These are phyloP conservation scores for Invenusta paracnida DNA, from an alignment of 2,888 invertebrate species.

Conservation along the genomic window DNA sequence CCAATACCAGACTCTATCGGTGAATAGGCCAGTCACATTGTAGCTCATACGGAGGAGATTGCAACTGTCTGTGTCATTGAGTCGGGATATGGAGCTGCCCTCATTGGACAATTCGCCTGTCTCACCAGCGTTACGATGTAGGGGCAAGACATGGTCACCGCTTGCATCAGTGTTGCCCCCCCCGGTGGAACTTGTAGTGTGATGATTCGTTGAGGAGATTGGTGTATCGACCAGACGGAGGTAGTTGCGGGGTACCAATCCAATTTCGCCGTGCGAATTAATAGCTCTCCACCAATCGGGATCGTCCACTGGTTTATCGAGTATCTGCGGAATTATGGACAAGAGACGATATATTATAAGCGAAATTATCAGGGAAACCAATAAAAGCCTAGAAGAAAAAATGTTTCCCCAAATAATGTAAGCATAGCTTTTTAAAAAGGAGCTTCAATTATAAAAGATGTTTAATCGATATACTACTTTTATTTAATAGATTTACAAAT, in stretches of 20 bases:
- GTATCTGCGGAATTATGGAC: constrained; percentile 64
- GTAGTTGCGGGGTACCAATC: constrained; percentile 76
- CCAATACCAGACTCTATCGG: constrained; percentile 78
- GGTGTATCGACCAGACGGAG: constrained; percentile 56
- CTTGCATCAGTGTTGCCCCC: neutral
- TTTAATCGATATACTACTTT: no score
- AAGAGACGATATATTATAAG: no score
- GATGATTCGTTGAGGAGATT: neutral
- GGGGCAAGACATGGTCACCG: no score
- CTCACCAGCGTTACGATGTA: no score
- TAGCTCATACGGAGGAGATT: neutral
- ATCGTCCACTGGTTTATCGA: constrained; percentile 90
- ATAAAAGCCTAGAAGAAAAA: no score
- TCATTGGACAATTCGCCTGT: no score
- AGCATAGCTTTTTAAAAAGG: no score
- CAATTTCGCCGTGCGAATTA: constrained; percentile 83
- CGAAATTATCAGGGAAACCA: no score
- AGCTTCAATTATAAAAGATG: no score
- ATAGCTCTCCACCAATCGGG: constrained; percentile 97
- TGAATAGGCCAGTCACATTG: constrained; percentile 31
- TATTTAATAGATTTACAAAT: no score
- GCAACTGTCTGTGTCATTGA: neutral
- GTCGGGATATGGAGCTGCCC: no score
- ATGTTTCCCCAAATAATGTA: no score
- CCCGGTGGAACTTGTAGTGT: neutral